Percentiles rank a stretch among this genome's conserved stretches.
Evolutionary conservation across 2,113 vertebrate genomes (phyloP).

Genomic region (Microtus oregoni): DNA sequence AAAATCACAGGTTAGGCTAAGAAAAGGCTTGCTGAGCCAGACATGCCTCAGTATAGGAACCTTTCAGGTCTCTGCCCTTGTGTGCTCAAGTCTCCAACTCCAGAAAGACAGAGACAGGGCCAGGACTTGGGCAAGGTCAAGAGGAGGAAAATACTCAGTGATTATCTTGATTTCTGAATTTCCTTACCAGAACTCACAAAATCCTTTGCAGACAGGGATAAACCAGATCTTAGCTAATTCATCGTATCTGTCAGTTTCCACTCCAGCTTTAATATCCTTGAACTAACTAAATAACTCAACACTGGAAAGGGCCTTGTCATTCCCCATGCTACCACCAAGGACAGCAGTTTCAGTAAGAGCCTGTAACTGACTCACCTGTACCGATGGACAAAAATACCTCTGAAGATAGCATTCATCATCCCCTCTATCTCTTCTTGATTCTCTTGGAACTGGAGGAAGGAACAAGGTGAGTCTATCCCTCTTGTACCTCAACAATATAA

Average conservation of each 20-base stretch:
- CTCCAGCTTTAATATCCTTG: not conserved
- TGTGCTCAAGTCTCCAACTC: not conserved
- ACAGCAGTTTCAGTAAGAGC: not conserved
- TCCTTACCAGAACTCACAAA: constrained; percentile 24
- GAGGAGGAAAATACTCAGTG: not conserved
- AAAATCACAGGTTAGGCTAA: not conserved
- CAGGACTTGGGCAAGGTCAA: not conserved
- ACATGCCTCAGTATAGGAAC: not conserved
- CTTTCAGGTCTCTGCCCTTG: not conserved
- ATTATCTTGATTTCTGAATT: not conserved
- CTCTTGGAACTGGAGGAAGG: constrained; percentile 87
- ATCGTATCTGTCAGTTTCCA: constrained; percentile 16
- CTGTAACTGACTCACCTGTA: constrained; percentile 87
- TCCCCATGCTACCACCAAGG: constrained; percentile 9
- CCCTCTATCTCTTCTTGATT: constrained; percentile 91
- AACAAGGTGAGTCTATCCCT: constrained; percentile 16
- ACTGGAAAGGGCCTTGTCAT: not conserved
- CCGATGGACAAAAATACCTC: constrained; percentile 95
- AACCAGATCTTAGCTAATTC: constrained; percentile 31
- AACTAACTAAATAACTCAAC: constrained; percentile 13
- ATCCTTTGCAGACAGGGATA: not conserved
- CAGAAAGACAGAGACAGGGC: not conserved
- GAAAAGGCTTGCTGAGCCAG: not conserved
- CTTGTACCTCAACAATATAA: not conserved
- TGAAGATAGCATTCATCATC: constrained; percentile 92